Evolutionary conservation across 2,113 vertebrate genomes (phyloP).

Genomic region (Chlorocebus sabaeus): DNA sequence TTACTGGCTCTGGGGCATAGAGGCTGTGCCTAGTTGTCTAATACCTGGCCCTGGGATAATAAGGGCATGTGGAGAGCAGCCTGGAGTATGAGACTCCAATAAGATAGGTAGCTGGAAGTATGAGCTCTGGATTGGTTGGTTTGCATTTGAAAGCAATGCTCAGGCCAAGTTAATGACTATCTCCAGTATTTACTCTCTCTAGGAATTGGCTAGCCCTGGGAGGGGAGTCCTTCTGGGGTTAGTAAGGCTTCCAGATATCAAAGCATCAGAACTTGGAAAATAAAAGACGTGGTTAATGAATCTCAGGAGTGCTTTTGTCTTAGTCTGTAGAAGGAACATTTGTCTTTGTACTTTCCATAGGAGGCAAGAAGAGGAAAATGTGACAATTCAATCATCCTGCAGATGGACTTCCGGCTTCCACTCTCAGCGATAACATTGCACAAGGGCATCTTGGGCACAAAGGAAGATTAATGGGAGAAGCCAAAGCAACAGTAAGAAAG

Average conservation of each 20-base stretch:
- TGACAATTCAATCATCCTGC: background rate
- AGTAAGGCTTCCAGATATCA: background rate
- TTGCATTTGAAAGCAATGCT: background rate
- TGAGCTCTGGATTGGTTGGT: background rate
- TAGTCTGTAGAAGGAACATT: background rate
- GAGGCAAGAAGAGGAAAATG: background rate
- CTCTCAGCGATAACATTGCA: background rate
- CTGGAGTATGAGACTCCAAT: background rate
- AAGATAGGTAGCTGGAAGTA: background rate
- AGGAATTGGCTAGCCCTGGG: background rate
- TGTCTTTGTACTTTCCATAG: background rate
- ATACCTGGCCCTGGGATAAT: background rate
- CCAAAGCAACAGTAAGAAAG: conserved; percentile 2
- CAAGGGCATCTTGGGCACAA: background rate
- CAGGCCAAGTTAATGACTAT: background rate
- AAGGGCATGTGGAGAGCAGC: too few species aligned
- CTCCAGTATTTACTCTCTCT: background rate
- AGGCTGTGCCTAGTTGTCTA: background rate
- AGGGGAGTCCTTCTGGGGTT: background rate
- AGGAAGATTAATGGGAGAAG: conserved; percentile 6
- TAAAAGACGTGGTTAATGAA: background rate
- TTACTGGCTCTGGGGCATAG: too few species aligned
- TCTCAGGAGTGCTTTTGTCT: background rate
- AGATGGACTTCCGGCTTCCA: background rate
- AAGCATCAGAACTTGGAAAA: background rate